A percentile compares a stretch with the other conserved stretches of the same genome.
These are phyloP conservation scores for Poecile atricapillus DNA, from an alignment of 2,113 vertebrate genomes.

Conservation along the genomic window DNA sequence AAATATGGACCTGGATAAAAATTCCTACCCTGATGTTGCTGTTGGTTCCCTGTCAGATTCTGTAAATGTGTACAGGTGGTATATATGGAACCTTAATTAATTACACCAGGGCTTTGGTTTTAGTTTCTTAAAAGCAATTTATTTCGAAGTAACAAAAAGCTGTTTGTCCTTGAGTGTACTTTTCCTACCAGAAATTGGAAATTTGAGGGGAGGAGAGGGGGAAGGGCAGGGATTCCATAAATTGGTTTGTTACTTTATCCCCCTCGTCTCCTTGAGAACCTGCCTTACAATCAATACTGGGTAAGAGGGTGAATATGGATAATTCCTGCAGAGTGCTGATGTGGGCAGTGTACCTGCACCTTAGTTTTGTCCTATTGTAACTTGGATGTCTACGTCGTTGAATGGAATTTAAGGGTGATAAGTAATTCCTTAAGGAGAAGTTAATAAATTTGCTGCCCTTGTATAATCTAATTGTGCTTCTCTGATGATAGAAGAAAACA, in stretches of 20 bases:
- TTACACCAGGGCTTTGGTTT: neutral
- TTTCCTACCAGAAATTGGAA: neutral
- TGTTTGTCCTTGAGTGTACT: neutral
- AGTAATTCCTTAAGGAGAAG: neutral
- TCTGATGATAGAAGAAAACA: neutral
- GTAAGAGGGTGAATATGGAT: neutral
- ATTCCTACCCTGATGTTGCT: conserved; percentile 92
- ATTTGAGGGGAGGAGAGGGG: neutral
- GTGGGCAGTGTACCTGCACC: too few species aligned
- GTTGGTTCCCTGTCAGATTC: conserved; percentile 92
- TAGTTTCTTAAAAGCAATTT: neutral
- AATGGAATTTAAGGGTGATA: neutral
- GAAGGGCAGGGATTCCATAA: neutral
- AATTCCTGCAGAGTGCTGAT: neutral
- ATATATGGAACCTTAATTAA: neutral
- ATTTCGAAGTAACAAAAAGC: neutral
- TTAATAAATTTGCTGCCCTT: neutral
- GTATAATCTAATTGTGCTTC: neutral
- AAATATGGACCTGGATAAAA: conserved; percentile 92
- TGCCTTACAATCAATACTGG: neutral
- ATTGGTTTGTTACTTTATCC: neutral
- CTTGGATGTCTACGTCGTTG: neutral
- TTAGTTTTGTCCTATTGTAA: neutral
- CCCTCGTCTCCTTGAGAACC: neutral
- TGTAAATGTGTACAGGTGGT: conserved; percentile 87